Evolutionary conservation across 2,888 invertebrate species (phyloP).

Genomic region (Rhagonycha fulva): DNA sequence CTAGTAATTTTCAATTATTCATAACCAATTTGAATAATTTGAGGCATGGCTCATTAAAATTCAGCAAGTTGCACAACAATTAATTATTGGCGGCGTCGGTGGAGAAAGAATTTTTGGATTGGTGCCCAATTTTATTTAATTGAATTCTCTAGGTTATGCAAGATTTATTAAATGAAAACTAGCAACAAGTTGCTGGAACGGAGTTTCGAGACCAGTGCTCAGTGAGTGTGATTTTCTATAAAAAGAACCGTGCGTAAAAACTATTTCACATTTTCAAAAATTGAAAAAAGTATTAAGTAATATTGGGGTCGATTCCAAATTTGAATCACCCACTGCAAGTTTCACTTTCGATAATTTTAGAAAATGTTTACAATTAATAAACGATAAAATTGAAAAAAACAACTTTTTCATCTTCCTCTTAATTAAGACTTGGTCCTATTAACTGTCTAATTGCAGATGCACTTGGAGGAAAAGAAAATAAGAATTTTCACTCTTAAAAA

Average conservation of each 20-base stretch:
- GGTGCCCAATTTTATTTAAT: slow-evolving; percentile 1
- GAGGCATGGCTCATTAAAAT: neutral
- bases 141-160: neutral
- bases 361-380: no score
- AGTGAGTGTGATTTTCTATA: neutral
- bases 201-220: neutral
- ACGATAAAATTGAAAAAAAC: neutral
- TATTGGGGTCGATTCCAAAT: neutral
- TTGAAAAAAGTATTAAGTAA: neutral
- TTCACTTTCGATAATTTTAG: neutral
- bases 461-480: no score
- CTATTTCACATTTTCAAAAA: neutral
- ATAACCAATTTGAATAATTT: neutral
- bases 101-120: slow-evolving; percentile 5
- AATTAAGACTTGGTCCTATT: no score
- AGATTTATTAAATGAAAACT: slow-evolving; percentile 7
- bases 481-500: no score
- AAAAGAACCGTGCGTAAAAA: neutral
- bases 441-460: no score
- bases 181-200: neutral
- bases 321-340: neutral
- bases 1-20: neutral
- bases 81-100: slow-evolving; percentile 1
- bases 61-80: neutral
- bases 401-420: neutral